Base-by-base conservation (phyloP, 2,113 vertebrate species). In the Prunella fulvescens region DNA sequence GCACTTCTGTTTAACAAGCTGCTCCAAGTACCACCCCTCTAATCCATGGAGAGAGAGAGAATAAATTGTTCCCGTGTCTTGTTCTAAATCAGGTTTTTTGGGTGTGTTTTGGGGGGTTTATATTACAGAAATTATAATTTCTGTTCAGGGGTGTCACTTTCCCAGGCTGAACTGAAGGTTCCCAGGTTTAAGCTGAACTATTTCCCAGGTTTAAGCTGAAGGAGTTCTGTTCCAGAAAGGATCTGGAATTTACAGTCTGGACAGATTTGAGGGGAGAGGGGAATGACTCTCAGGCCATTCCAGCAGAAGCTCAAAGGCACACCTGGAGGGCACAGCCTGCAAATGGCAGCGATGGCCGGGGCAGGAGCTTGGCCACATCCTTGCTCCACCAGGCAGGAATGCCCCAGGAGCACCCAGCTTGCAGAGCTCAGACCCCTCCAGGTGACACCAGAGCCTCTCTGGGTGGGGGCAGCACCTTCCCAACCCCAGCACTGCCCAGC, bases 1-100 rank as follows among this genome's bases (percentile, higher is more conserved):
- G 97, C 98, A 97, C 97, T 98, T 97, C 97, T 98, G 97, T 98
- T 98, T 98, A 98, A 98, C 97, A 98, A 98, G 98, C 98, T 97
- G 97, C 94, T 97, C 98, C 95, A 98, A 98, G 97, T 96, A 97
- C 97, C 97, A 97, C 97, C 97, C 98, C 97, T 97, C 97, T 97
- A 97, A 98, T 98, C 97, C 96, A 96, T 1, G 42, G 95, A 98
- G 95, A 97, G 94, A 95, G 91, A 95, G 91, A 94, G 97, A 98
- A 98, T 95, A 98, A 98, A 98, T 98, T 97, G 96, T 94, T 97
- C 84, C 88, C 74, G 69, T 93, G 92, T 95, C 95, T 96, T 96
- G 94, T 96, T 98, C 93, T 93, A 95, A 97, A 96, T 93, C n/a
- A 15, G 53, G 48, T 94, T 97, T 86, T 97, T 96, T 84, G 73